Evolutionary conservation across 2,888 invertebrate species (phyloP).

Genomic region (Cryptus viduatorius): DNA sequence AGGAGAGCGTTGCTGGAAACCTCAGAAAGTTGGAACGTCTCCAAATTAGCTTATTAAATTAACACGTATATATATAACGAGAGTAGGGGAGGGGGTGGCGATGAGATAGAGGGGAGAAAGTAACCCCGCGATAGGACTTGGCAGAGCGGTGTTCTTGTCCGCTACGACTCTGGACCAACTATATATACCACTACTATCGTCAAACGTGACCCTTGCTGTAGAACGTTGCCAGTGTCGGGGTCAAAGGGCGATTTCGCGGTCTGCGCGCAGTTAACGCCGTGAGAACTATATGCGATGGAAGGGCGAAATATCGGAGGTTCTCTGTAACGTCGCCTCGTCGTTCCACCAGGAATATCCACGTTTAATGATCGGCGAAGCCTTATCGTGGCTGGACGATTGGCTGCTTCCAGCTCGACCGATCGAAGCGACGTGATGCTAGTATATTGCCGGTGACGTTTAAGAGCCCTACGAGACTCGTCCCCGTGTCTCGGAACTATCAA

Average conservation of each 20-base stretch:
- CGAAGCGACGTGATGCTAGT: conserved; percentile 42
- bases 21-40: conserved; percentile 77
- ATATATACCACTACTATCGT: conserved; percentile 22
- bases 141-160: conserved; percentile 50
- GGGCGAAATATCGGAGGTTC: conserved; percentile 39
- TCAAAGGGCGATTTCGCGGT: conserved; percentile 60
- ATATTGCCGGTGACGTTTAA: conserved; percentile 54
- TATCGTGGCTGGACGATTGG: conserved; percentile 41
- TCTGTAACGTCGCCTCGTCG: conserved; percentile 32
- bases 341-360: conserved; percentile 37
- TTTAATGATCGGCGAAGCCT: conserved; percentile 65
- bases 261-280: conserved; percentile 22
- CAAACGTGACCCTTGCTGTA: conserved; percentile 12
- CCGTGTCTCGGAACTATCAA: conserved; percentile 46
- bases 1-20: conserved; percentile 71
- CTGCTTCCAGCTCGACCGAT: conserved; percentile 28
- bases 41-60: conserved; percentile 84
- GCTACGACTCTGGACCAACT: conserved; percentile 38
- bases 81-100: conserved; percentile 31
- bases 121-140: conserved; percentile 38
- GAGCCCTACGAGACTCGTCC: conserved; percentile 36
- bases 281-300: conserved; percentile 20
- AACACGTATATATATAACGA: conserved; percentile 73
- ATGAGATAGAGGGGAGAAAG: conserved; percentile 52
- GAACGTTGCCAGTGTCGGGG: conserved; percentile 31